Evolutionary conservation across 1,140 invertebrate species (phyloP), one percentile per base, ranked within the genome.

Genomic region (Bathynomus jamesi): DNA sequence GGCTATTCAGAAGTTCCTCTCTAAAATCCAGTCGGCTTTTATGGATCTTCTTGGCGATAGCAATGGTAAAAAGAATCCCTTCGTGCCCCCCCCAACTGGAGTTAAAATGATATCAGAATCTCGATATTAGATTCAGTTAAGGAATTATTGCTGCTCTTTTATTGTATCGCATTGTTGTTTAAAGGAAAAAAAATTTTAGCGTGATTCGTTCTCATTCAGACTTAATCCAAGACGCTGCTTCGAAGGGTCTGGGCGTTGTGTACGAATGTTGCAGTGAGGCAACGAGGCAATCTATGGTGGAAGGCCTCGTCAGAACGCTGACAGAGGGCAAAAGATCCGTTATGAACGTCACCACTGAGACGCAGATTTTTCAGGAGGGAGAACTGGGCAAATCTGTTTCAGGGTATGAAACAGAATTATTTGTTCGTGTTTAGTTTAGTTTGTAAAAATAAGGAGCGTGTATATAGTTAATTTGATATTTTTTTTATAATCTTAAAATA

Each of bases 181-280:
- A n/a, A n/a, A n/a, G n/a, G n/a, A n/a, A n/a, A n/a, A n/a, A n/a
- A n/a, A n/a, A n/a, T n/a, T n/a, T n/a, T n/a, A n/a, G n/a, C n/a
- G n/a, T n/a, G n/a, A n/a, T n/a, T n/a, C n/a, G n/a, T n/a, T n/a
- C n/a, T n/a, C n/a, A n/a, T n/a, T 46, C 77, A 85, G 85, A 87
- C 70, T 79, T 96, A 78, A 90, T 95, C 1, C 94, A 96, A 85
- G 94, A 96, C 81, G 88, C 94, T 0, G 92, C 93, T 10, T 92
- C 92, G 0, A 95, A 96, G 82, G 94, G 93, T 31, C 83, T 98
- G 21, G 91, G 91, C 74, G 82, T 96, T 2, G 89, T 96, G 4
- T 96, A 95, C 80, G 88, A 93, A 72, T 88, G 87, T 67, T 93
- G 89, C 4, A 87, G 88, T 76, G 86, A 89, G 53, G 86, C 87